These are phyloP conservation scores for Ctenosaura bakeri DNA, from an alignment of 2,797 vertebrate species.

Conservation along the genomic window DNA sequence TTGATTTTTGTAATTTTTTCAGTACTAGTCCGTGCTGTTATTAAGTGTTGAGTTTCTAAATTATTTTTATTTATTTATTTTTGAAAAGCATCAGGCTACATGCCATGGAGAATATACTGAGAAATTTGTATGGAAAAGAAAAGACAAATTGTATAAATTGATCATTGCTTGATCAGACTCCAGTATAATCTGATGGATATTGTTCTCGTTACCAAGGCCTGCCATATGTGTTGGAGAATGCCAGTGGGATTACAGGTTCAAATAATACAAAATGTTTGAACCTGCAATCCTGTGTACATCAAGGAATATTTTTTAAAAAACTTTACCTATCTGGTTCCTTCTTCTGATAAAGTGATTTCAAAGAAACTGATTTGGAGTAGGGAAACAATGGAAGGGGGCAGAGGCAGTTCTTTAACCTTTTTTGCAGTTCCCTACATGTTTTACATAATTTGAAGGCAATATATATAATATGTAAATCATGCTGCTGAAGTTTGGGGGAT, in stretches of 20 bases:
- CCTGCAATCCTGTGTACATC: no score
- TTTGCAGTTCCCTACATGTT: not conserved
- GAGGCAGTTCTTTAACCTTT: not conserved
- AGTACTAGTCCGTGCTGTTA: not conserved
- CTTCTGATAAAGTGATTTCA: not conserved
- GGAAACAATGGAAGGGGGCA: not conserved
- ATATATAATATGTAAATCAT: not conserved
- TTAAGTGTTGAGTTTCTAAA: not conserved
- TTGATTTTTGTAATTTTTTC: not conserved
- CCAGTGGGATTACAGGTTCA: not conserved
- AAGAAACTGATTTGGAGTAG: not conserved
- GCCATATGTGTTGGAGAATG: no score
- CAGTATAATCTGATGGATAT: not conserved
- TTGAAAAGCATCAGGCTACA: not conserved
- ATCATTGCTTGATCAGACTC: not conserved
- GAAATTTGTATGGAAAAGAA: not conserved
- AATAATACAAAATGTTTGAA: not conserved
- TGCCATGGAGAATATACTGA: not conserved
- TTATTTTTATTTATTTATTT: no score
- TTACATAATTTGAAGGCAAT: not conserved
- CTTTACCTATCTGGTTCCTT: not conserved
- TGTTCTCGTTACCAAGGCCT: no score
- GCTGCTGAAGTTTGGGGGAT: not conserved
- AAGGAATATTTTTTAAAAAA: not conserved
- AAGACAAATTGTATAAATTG: not conserved